These are phyloP conservation scores for Dilophus febrilis DNA, from an alignment of 2,888 invertebrate species.

Conservation along the genomic window DNA sequence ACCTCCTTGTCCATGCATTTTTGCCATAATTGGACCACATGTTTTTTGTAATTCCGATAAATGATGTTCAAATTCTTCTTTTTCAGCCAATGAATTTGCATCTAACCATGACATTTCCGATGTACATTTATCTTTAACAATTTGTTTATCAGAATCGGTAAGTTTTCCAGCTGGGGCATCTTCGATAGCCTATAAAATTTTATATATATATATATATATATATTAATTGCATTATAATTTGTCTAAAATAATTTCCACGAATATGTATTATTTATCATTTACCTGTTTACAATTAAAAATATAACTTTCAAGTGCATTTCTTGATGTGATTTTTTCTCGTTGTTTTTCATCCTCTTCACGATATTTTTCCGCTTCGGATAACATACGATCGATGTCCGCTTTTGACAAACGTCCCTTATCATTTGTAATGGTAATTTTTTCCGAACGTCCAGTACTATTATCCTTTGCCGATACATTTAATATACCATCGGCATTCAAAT, in stretches of 20 bases:
- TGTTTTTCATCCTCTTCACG: slow-evolving; percentile 57
- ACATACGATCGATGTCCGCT: slow-evolving; percentile 76
- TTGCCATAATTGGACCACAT: slow-evolving; percentile 67
- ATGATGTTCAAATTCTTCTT: slow-evolving; percentile 60
- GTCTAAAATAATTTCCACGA: slow-evolving; percentile 9
- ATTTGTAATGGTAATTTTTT: slow-evolving; percentile 72
- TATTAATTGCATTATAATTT: slow-evolving; percentile 1
- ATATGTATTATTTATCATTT: slow-evolving; percentile 8
- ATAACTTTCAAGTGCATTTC: slow-evolving; percentile 64
- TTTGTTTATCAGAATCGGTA: slow-evolving; percentile 49
- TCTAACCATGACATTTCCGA: slow-evolving; percentile 68
- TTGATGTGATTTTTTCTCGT: slow-evolving; percentile 45
- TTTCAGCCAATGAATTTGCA: slow-evolving; percentile 56
- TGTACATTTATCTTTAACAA: slow-evolving; percentile 48
- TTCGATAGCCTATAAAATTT: slow-evolving; percentile 37
- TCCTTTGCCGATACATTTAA: slow-evolving; percentile 64
- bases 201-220: slow-evolving; percentile 1
- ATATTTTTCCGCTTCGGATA: slow-evolving; percentile 62
- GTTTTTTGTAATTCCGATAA: slow-evolving; percentile 56
- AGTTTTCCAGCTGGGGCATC: slow-evolving; percentile 47
- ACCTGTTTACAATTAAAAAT: slow-evolving; percentile 51
- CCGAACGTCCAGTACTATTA: slow-evolving; percentile 58
- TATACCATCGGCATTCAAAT: slow-evolving; percentile 81
- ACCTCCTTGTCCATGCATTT: slow-evolving; percentile 49
- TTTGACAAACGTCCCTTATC: slow-evolving; percentile 72